These are phyloP conservation scores for Diabrotica balteata DNA, from an alignment of 2,888 invertebrate genomes.

Conservation along the genomic window DNA sequence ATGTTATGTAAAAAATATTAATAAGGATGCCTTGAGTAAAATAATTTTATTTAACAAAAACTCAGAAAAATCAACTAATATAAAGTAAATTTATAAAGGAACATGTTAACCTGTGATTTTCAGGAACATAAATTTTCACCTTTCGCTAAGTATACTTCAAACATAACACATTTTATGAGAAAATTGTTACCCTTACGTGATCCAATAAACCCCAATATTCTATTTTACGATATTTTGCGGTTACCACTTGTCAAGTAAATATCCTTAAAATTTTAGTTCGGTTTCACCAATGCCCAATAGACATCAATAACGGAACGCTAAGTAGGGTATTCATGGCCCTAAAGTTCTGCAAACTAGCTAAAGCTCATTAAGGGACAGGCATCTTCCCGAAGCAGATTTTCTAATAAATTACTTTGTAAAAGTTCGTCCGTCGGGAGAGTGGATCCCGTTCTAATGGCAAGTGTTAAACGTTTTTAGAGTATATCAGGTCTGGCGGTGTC, in stretches of 20 bases:
- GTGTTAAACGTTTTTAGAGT: slow-evolving; percentile 35
- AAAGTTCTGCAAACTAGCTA: slow-evolving; percentile 40
- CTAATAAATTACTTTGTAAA: slow-evolving; percentile 38
- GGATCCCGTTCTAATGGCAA: slow-evolving; percentile 33
- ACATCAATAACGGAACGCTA: slow-evolving; percentile 47
- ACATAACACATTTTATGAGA: too few relatives aligned
- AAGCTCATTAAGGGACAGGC: slow-evolving; percentile 43
- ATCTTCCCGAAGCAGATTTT: slow-evolving; percentile 35
- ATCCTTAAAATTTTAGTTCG: slow-evolving; percentile 9
- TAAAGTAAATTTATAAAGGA: too few relatives aligned
- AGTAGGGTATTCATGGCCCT: slow-evolving; percentile 43
- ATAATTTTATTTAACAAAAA: too few relatives aligned
- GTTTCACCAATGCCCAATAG: slow-evolving; percentile 17
- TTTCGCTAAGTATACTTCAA: too few relatives aligned
- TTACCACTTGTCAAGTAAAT: slow-evolving; percentile 1
- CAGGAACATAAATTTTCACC: too few relatives aligned
- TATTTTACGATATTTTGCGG: too few relatives aligned
- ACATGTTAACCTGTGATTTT: too few relatives aligned
- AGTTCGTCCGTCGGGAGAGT: slow-evolving; percentile 31
- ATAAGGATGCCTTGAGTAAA: too few relatives aligned
- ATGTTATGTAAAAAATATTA: too few relatives aligned
- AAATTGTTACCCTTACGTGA: too few relatives aligned
- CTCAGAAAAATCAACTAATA: too few relatives aligned
- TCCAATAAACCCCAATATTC: too few relatives aligned
- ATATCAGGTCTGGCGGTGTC: slow-evolving; percentile 32